Evolutionary conservation across 2,888 invertebrate species (phyloP), one percentile per base, ranked within the genome.

Genomic region (Callinectes sapidus): DNA sequence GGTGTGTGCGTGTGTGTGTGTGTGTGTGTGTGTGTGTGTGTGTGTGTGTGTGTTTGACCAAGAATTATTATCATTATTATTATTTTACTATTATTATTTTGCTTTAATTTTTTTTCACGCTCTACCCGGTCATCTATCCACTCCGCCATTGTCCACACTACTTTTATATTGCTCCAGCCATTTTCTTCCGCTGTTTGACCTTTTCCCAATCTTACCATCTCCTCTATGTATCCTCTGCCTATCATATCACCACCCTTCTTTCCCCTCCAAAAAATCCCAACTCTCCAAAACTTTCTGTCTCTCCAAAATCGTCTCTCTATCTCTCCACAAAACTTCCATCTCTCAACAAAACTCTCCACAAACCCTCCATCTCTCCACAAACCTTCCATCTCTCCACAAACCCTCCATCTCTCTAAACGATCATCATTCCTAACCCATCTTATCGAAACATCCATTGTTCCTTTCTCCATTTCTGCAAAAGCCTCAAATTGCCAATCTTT

Each of bases 1-100:
- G 94, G 94, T 94, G 61, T 61, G 61, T 61, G 61, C 23, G 61
- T 61, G 61, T 61, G 61, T 55, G 55, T 55, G 55, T 55, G 55
- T 55, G 55, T 55, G 55, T 55, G 55, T 55, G 55, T 61, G 61
- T 61, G 61, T 61, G 61, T 61, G 61, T 61, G 1, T 1, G 13
- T 23, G 23, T 55, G 55, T 61, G 61, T 61, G 61, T 61, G 61
- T 61, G 61, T 61, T 23, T 1, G 13, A n/a, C n/a, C n/a, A n/a
- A n/a, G n/a, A n/a, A n/a, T n/a, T 23, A 18, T 5, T 14, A 23
- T 23, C 23, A 18, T 23, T 18, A 23, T 61, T 23, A 5, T 61
- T 3, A 23, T 61, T 61, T 61, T 61, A 39, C 5, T n/a, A n/a
- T 39, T 39, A 39, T 61, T 61, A 61, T 18, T 61, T 18, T 23